phyloP scores from a whole-genome alignment of 2,113 vertebrate genomes.

The Pterocles orientalis region DNA sequence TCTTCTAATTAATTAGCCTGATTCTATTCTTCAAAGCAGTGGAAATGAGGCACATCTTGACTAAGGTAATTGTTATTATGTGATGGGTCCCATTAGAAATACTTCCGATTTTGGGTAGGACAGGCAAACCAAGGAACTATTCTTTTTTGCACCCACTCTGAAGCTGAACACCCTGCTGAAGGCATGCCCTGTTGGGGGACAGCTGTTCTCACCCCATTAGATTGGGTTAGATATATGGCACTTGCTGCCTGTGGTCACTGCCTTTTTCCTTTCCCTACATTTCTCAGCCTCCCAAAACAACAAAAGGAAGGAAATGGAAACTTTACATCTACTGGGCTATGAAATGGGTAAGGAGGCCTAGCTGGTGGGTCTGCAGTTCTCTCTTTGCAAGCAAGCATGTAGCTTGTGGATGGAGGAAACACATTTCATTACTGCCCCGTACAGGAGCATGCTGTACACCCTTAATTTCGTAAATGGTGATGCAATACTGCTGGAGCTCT shows the following conservation, averaged over 20 bases:
- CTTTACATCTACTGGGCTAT: background rate
- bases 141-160: background rate
- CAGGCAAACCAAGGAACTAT: background rate
- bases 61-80: background rate
- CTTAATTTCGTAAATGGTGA: background rate
- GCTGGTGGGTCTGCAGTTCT: background rate
- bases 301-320: background rate
- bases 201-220: background rate
- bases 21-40: background rate
- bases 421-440: background rate
- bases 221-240: background rate
- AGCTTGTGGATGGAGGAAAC: background rate
- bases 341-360: background rate
- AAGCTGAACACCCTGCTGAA: fast-evolving
- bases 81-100: background rate
- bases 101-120: background rate
- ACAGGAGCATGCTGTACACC: background rate
- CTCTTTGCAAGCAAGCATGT: background rate
- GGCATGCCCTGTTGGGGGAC: fast-evolving
- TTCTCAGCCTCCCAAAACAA: background rate
- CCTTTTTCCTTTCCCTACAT: background rate
- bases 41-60: background rate
- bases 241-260: background rate
- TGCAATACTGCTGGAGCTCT: background rate
- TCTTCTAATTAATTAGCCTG: conserved; percentile 3